These are phyloP conservation scores for Escarpia spicata DNA, from an alignment of 2,888 invertebrate genomes.

Conservation along the genomic window DNA sequence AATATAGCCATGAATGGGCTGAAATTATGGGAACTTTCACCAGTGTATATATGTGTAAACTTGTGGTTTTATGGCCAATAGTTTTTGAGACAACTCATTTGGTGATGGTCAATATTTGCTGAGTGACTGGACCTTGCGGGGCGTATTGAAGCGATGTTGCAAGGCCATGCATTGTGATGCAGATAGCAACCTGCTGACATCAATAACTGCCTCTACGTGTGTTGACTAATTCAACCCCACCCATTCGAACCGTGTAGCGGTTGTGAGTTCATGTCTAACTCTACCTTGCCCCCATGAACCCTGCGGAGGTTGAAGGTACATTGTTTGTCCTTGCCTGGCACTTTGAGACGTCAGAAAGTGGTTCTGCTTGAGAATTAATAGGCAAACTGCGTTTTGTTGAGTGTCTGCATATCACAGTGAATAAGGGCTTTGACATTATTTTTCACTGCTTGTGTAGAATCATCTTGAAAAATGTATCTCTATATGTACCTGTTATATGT, in stretches of 20 bases:
- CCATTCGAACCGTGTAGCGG: not conserved
- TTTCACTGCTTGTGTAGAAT: not conserved
- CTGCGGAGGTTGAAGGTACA: not conserved
- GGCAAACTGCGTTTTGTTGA: not conserved
- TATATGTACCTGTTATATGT: not conserved
- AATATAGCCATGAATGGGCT: not conserved
- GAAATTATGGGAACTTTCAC: not conserved
- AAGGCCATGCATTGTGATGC: not conserved
- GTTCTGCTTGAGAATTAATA: not conserved
- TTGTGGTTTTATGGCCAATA: not conserved
- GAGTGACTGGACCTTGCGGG: not conserved
- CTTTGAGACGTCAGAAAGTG: not conserved
- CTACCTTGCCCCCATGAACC: not conserved
- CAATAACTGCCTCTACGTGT: not conserved
- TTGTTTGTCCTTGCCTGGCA: not conserved
- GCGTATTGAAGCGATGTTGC: not conserved
- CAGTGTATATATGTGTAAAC: not conserved
- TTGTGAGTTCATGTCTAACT: not conserved
- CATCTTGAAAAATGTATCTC: not conserved
- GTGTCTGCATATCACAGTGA: not conserved
- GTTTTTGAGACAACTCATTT: not conserved
- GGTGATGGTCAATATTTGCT: slow-evolving; percentile 8
- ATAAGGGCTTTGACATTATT: not conserved
- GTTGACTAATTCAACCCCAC: not conserved
- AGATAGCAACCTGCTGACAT: not conserved